These are phyloP conservation scores for Ginglymostoma cirratum DNA, from an alignment of 2,113 vertebrate species.

Conservation along the genomic window DNA sequence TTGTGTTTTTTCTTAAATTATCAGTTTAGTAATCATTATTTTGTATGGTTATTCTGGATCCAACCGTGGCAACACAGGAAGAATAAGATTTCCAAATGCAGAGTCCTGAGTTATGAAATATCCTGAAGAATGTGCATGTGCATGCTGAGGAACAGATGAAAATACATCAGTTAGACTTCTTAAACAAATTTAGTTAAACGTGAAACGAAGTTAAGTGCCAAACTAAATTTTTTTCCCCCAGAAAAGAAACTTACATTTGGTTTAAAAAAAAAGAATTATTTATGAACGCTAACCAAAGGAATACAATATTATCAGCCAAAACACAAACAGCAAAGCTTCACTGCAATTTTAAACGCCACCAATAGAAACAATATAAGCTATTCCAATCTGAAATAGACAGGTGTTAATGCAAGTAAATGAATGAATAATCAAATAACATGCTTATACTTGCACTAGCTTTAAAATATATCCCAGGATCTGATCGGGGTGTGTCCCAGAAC, in stretches of 20 bases:
- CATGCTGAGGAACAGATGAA: slow-evolving; percentile 67
- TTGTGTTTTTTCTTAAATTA: neutral
- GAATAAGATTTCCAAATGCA: slow-evolving; percentile 95
- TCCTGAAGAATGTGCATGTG: slow-evolving; percentile 86
- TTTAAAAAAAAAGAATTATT: neutral
- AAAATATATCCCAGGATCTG: neutral
- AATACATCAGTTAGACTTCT: neutral
- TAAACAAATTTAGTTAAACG: neutral
- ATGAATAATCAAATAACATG: neutral
- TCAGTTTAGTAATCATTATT: neutral
- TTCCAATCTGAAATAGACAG: neutral
- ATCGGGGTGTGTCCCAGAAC: too few species aligned
- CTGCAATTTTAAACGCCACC: neutral
- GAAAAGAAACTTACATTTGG: too few species aligned
- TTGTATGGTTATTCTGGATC: slow-evolving; percentile 67
- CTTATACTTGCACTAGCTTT: neutral
- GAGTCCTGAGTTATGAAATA: slow-evolving; percentile 99
- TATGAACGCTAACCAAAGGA: neutral
- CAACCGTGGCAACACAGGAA: slow-evolving; percentile 85
- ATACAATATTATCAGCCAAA: neutral
- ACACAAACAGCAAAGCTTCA: neutral
- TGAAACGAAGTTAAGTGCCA: neutral
- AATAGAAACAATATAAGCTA: neutral
- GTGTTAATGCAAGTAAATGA: neutral
- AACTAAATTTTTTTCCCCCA: neutral